phyloP scores from a whole-genome alignment of 30 jellyfish, hydroid and myxozoan genomes.

The Cassiopea xamachana region DNA sequence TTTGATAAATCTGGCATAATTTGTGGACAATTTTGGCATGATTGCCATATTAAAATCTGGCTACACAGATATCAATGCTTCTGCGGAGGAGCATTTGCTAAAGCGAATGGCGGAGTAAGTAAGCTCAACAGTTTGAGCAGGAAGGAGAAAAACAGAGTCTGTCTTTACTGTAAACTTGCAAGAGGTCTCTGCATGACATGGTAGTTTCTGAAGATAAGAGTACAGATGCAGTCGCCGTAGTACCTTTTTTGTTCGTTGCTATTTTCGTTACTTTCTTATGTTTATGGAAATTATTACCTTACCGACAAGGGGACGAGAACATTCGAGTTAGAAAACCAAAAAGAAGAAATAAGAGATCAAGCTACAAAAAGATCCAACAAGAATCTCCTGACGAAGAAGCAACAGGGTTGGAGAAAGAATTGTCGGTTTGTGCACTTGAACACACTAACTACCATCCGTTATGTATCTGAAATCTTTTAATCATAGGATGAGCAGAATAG shows the following conservation, averaged over 20 bases:
- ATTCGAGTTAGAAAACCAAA: background rate
- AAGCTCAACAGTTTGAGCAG: background rate
- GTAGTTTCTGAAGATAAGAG: background rate
- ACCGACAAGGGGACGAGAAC: background rate
- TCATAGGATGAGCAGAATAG: background rate
- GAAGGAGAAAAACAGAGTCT: background rate
- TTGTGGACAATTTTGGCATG: background rate
- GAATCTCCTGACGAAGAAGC: slow-evolving; percentile 19
- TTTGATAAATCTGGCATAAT: background rate
- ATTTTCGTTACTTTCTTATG: background rate
- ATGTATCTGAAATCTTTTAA: too few species aligned
- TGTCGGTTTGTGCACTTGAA: background rate
- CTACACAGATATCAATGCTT: background rate
- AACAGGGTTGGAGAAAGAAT: background rate
- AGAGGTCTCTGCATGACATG: background rate
- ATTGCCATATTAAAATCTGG: background rate
- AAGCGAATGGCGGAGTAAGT: background rate
- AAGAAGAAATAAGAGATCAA: background rate
- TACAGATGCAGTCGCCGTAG: background rate
- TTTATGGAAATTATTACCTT: background rate
- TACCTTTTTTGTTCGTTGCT: background rate
- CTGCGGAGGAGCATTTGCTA: background rate
- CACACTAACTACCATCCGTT: background rate
- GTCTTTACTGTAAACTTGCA: background rate
- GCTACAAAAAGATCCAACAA: background rate